Conservation (phyloP, 2,797 vertebrate species). For the Urophycis tenuis region DNA sequence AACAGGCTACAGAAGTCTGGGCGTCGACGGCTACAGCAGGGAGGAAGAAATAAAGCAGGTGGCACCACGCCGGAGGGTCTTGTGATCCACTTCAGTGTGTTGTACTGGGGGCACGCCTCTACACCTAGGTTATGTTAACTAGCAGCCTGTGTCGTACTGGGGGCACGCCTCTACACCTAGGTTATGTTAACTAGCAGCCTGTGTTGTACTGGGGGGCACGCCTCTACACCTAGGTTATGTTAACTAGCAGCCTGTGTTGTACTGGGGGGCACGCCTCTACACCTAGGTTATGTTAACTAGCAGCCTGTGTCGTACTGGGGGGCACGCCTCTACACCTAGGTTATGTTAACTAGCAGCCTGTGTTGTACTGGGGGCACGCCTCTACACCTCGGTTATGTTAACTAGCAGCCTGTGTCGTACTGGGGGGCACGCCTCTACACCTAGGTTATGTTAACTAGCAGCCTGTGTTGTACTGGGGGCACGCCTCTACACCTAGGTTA, state of each 20-base stretch:
- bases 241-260: neutral
- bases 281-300: too few relatives aligned
- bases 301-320: too few relatives aligned
- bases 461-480: too few relatives aligned
- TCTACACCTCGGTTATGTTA: too few relatives aligned
- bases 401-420: neutral
- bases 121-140: neutral
- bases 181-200: neutral
- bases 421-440: too few relatives aligned
- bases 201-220: too few relatives aligned
- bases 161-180: neutral
- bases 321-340: too few relatives aligned
- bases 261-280: too few relatives aligned
- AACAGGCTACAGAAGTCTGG: conserved; percentile 24
- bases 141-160: neutral
- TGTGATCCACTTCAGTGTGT: too few relatives aligned
- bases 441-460: neutral
- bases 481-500: neutral
- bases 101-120: conserved; percentile 18
- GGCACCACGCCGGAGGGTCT: conserved; percentile 41
- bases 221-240: too few relatives aligned
- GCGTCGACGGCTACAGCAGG: conserved; percentile 37
- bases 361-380: neutral
- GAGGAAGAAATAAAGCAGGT: conserved; percentile 35
- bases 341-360: neutral